phyloP scores from a whole-genome alignment of 92 coral and sea anemone genomes.

The Virgularia gustaviana region DNA sequence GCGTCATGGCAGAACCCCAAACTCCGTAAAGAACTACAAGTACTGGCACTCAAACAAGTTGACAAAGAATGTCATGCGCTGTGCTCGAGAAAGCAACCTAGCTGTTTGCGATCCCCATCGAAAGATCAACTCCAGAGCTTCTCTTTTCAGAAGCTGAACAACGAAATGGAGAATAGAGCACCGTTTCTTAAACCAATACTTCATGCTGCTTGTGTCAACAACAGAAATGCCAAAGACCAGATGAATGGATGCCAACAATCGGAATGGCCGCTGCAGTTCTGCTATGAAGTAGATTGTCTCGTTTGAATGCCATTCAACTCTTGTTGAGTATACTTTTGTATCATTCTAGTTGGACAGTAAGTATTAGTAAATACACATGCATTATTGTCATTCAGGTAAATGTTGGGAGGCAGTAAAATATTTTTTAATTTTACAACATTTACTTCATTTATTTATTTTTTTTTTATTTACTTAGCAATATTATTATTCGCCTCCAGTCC shows the following conservation, averaged over 20 bases:
- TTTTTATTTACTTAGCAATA: background rate
- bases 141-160: conserved; percentile 48
- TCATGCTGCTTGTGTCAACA: conserved; percentile 17
- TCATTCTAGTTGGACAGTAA: conserved; percentile 19
- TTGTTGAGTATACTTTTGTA: no score
- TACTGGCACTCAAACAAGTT: conserved; percentile 12
- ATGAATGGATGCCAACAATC: conserved; percentile 27
- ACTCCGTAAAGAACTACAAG: conserved; percentile 17
- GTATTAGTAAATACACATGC: background rate
- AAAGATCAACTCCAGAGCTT: conserved; percentile 52
- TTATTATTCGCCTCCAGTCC: background rate
- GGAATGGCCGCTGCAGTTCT: conserved; percentile 33
- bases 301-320: no score
- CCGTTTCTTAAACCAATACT: conserved; percentile 55
- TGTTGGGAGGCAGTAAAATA: background rate
- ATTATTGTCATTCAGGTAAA: background rate
- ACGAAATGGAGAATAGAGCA: conserved; percentile 49
- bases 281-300: conserved; percentile 1
- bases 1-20: background rate
- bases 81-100: conserved; percentile 3
- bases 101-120: conserved; percentile 42
- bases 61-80: conserved; percentile 27
- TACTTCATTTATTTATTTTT: background rate
- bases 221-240: conserved; percentile 1
- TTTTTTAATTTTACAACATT: background rate